Base-by-base conservation (phyloP, 2,113 vertebrate species). In the Pandion haliaetus region DNA sequence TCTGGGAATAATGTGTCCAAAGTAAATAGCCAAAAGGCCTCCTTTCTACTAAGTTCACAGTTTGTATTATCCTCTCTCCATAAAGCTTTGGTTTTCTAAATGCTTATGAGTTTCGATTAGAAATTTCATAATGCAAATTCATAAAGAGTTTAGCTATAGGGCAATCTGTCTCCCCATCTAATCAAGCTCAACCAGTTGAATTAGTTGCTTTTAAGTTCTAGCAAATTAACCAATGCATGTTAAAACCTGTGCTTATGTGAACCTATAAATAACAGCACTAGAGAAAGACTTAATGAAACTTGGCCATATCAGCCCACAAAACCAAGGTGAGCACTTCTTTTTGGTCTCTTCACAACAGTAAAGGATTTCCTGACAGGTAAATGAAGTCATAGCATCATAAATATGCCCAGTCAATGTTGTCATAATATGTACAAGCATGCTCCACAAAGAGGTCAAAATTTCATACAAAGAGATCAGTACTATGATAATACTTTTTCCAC, bases 1-100 rank as follows among this genome's bases (percentile, higher is more conserved):
- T 69, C 88, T 94, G 89, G 32, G 94, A 91, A 85, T 82, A 95
- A 91, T 36, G 62, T 93, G 86, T 96, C 87, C 93, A 83, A 86
- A 96, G 82, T 57, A 98, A 97, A 96, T 90, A 96, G 38, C 52
- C 63, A 7, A 92, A 97, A 97, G 82, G 21, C 80, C 58, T 95
- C 52, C 36, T 26, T 96, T 96, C 54, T 92, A 59, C n/a, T 71
- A 74, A 96, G 86, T 96, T 98, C 94, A 96, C 57, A 73, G 74
- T 92, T 82, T 92, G 29, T 96, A 93, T 96, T 96, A 95, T 96
- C 42, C 40, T 95, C 26, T 97, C 42, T 96, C 59, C 70, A 32
- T 86, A 92, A 97, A 97, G 34, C 86, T 95, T 23, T 96, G 88
- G 45, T 96, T 96, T 96, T 96, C 91, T 95, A 98, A 97, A 96